Conservation (phyloP, 1,140 invertebrate species). For the Paracyclopina nana region DNA sequence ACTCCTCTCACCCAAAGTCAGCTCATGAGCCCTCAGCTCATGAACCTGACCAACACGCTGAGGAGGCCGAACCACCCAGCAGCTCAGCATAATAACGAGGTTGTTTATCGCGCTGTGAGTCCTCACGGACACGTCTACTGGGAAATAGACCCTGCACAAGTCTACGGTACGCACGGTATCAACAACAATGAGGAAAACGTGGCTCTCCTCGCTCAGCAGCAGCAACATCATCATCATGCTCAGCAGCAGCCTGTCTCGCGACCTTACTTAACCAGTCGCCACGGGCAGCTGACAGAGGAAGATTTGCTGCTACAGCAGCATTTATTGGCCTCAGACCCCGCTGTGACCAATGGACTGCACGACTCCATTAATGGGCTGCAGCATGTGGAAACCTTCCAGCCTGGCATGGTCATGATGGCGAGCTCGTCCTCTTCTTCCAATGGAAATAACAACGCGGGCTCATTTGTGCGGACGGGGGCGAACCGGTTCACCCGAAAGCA, state of each 20-base stretch:
- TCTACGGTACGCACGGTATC: too few species aligned
- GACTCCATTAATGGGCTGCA: neutral
- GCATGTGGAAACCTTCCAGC: too few species aligned
- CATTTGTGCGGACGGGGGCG: neutral
- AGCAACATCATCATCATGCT: neutral
- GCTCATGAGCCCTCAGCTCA: constrained; percentile 12
- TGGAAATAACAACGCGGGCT: neutral
- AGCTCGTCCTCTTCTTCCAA: neutral
- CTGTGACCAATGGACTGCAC: too few species aligned
- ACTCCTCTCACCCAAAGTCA: too few species aligned
- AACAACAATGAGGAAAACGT: too few species aligned
- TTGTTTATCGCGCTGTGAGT: constrained; percentile 13
- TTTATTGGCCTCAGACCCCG: neutral
- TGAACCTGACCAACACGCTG: constrained; percentile 2
- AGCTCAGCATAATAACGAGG: constrained; percentile 4
- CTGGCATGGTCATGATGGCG: too few species aligned
- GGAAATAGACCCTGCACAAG: constrained; percentile 15
- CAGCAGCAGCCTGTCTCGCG: neutral
- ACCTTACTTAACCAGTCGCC: neutral
- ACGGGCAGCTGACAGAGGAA: neutral
- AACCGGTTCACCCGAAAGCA: neutral
- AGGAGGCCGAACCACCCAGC: neutral
- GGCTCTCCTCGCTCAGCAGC: constrained; percentile 3
- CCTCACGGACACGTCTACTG: constrained; percentile 17
- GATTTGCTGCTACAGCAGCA: neutral